These are phyloP conservation scores for Dicyrtomina minuta DNA, from an alignment of 2,888 invertebrate genomes.

Conservation along the genomic window DNA sequence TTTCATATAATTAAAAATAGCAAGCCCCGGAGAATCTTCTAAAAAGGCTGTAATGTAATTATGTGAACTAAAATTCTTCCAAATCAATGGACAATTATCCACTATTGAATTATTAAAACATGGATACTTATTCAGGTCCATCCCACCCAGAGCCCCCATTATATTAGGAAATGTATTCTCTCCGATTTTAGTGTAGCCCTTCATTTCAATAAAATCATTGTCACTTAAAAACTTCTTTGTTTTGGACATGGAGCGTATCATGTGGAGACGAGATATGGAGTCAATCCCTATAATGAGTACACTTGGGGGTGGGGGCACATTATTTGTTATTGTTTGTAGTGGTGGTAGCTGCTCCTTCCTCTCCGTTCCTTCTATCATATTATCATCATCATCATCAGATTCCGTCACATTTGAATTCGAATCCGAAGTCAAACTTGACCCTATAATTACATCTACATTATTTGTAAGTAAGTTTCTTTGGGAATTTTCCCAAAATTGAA, in stretches of 20 bases:
- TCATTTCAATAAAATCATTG: slow-evolving; percentile 70
- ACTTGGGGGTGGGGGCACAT: slow-evolving; percentile 47
- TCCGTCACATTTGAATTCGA: not conserved
- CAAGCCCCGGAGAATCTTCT: slow-evolving; percentile 72
- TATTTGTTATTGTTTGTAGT: slow-evolving; percentile 19
- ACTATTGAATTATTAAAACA: slow-evolving; percentile 58
- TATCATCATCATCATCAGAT: not conserved
- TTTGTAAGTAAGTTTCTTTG: no score
- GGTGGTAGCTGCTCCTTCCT: not conserved
- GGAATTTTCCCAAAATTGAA: slow-evolving; percentile 14
- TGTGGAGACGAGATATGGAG: slow-evolving; percentile 62
- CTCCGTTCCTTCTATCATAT: not conserved
- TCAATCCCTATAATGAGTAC: slow-evolving; percentile 49
- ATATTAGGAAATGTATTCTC: slow-evolving; percentile 91
- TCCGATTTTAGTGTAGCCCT: slow-evolving; percentile 68
- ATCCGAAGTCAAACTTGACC: not conserved
- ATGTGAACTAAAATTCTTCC: slow-evolving; percentile 70
- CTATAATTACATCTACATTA: no score
- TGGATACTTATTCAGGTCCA: slow-evolving; percentile 45
- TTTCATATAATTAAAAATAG: slow-evolving; percentile 75
- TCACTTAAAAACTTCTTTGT: slow-evolving; percentile 69
- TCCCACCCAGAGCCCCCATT: slow-evolving; percentile 66
- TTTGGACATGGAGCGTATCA: slow-evolving; percentile 72
- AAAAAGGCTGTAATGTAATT: slow-evolving; percentile 78
- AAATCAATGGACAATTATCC: slow-evolving; percentile 73